Base-by-base conservation (phyloP, 2,888 invertebrate genomes). In the Coleophora flavipennella region DNA sequence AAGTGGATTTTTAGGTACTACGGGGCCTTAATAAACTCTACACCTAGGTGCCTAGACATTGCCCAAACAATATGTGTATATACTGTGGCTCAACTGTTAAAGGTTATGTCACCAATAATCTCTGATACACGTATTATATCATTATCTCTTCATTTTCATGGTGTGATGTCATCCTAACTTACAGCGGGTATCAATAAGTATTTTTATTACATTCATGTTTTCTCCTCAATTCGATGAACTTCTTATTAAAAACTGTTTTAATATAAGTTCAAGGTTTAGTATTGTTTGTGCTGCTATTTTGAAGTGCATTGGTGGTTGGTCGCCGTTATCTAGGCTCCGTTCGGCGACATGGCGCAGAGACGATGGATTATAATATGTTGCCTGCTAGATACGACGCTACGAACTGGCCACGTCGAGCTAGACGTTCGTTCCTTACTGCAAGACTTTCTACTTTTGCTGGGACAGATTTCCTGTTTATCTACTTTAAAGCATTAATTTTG, bases 121-220 rank as follows among this genome's bases (percentile, higher is more conserved):
- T 60, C 52, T 59, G 57, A 67, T 67, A 68, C 59, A n/a, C 64
- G 66, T 65, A 67, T 67, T 66, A 20, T 20, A 67, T 61, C 59
- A 62, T 59, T 71, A 72, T 69, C 68, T 70, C 56, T 50, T 55
- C 68, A 67, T 65, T 69, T 69, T 66, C 65, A 68, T 69, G 59
- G 63, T 67, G 70, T 71, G 71, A 70, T 71, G 71, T 72, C 72
- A 67, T 65, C 61, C 57, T 54, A 58, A 49, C 49, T 58, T 49
- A 54, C 52, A 59, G 64, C 70, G 67, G 69, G 67, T 67, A 68
- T 71, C 70, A 67, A 71, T 72, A 72, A 71, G 67, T 68, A 64
- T 67, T 62, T 63, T 62, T 63, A 60, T 56, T 51, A 61, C 29
- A 12, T 29, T 13, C 9, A 25, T 1, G 2, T 38, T 6, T 25